A percentile compares a stretch with the other conserved stretches of the same genome.
phyloP scores from a whole-genome alignment of 2,113 vertebrate genomes.

The Actinemys pallida region DNA sequence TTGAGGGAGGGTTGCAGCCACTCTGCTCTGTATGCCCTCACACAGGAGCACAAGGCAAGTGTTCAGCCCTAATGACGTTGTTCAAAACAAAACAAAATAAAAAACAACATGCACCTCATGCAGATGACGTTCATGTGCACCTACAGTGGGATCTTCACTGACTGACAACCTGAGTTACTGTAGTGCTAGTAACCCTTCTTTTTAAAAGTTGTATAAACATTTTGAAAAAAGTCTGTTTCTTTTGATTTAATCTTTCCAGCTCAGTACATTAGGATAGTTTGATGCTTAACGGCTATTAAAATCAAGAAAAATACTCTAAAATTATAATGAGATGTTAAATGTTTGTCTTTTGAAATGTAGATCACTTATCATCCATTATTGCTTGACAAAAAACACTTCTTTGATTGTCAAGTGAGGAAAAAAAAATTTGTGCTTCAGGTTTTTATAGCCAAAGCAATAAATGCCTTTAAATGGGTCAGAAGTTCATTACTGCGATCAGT shows the following conservation, averaged over 20 bases:
- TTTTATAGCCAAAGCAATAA: neutral
- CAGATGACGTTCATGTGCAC: neutral
- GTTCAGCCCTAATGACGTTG: neutral
- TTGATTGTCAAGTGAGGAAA: neutral
- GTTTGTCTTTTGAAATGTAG: neutral
- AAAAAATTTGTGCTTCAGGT: neutral
- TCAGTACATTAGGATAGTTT: neutral
- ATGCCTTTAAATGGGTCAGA: neutral
- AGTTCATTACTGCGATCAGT: neutral
- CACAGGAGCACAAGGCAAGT: neutral
- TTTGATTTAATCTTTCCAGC: neutral
- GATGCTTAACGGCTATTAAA: neutral
- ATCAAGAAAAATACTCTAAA: neutral
- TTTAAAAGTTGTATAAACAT: neutral
- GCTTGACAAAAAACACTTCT: neutral
- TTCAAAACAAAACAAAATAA: neutral
- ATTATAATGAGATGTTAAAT: neutral
- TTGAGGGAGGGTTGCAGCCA: too few species aligned
- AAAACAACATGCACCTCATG: neutral
- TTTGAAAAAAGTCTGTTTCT: neutral
- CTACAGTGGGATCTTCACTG: neutral
- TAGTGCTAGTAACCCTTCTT: neutral
- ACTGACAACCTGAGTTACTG: neutral
- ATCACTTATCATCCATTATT: rapidly evolving
- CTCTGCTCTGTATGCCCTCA: neutral